Conservation (phyloP, 2,113 vertebrate genomes). For the Saguinus imperator region DNA sequence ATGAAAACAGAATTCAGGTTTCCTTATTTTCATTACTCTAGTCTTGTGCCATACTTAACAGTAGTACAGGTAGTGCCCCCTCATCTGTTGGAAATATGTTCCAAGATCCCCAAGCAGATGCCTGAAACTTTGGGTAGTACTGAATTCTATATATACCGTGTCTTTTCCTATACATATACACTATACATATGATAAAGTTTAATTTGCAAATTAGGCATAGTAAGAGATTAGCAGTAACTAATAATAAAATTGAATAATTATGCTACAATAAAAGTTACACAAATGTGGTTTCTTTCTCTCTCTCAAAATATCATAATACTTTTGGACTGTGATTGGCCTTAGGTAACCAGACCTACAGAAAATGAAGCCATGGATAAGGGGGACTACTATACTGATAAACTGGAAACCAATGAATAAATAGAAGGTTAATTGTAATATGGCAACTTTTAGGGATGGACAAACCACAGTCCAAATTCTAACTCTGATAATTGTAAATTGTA, state of each 20-base stretch:
- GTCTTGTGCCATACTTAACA: background rate
- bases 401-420: background rate
- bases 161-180: background rate
- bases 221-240: background rate
- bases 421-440: background rate
- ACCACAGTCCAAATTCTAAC: background rate
- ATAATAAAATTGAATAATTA: background rate
- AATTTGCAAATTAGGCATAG: background rate
- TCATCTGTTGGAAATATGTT: background rate
- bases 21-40: background rate
- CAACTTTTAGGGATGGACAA: background rate
- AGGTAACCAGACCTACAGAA: background rate
- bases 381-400: background rate
- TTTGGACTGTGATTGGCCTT: background rate
- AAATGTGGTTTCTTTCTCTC: background rate
- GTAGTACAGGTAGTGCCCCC: background rate
- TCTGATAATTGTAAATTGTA: background rate
- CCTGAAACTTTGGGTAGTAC: background rate
- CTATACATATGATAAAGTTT: background rate
- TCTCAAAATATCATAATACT: background rate
- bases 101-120: background rate
- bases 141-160: background rate
- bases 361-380: background rate
- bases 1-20: constrained; percentile 3
- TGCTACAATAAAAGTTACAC: background rate